Evolutionary conservation across 1,140 invertebrate genomes (phyloP).

Genomic region (Achatina immaculata): DNA sequence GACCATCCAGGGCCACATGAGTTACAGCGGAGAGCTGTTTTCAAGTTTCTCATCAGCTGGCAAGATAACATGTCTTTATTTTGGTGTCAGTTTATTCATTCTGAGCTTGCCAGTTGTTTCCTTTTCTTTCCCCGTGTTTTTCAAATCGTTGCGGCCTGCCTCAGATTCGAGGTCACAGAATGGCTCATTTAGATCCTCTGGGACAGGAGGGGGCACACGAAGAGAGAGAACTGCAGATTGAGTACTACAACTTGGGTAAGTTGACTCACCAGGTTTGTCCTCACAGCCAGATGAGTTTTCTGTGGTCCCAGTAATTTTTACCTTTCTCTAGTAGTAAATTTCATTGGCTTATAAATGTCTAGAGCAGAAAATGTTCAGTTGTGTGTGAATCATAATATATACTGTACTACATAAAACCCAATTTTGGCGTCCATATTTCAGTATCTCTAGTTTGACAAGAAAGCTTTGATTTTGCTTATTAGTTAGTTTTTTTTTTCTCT

Average conservation of each 20-base stretch:
- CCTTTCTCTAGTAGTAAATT: not conserved
- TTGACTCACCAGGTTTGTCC: not conserved
- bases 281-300: not conserved
- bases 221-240: constrained; percentile 77
- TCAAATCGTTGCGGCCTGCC: not conserved
- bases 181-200: constrained; percentile 96
- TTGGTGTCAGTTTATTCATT: too few species aligned
- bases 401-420: too few species aligned
- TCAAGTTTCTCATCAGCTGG: too few species aligned
- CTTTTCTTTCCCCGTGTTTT: not conserved
- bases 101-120: not conserved
- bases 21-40: too few species aligned
- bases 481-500: too few species aligned
- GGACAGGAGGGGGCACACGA: constrained; percentile 78
- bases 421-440: too few species aligned
- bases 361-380: not conserved
- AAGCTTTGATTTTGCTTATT: too few species aligned
- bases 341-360: not conserved
- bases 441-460: too few species aligned
- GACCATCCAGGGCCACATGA: too few species aligned
- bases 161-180: constrained; percentile 97
- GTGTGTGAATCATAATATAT: too few species aligned
- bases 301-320: not conserved
- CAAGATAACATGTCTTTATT: too few species aligned
- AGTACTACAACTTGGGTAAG: constrained; percentile 33